Percentiles rank a stretch among this genome's conserved stretches.
phyloP scores from a whole-genome alignment of 2,797 vertebrate species.

The Neosalanx taihuensis region DNA sequence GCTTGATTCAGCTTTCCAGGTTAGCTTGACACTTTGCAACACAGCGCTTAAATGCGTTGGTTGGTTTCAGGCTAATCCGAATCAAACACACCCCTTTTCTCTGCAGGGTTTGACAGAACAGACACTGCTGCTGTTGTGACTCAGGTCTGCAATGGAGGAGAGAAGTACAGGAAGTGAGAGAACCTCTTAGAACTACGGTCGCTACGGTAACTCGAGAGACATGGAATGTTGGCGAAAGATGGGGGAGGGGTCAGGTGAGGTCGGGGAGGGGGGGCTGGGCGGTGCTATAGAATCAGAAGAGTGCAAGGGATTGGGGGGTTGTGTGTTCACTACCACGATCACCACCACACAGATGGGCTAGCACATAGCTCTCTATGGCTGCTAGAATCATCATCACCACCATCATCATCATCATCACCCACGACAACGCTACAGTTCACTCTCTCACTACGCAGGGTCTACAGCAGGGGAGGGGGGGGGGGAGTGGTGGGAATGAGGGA shows the following conservation, averaged over 20 bases:
- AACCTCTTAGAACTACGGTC: constrained; percentile 30
- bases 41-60: neutral
- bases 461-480: constrained; percentile 5
- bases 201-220: constrained; percentile 69
- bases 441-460: constrained; percentile 36
- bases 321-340: neutral
- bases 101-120: neutral
- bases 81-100: neutral
- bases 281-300: neutral
- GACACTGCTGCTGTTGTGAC: constrained; percentile 12
- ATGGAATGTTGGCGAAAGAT: constrained; percentile 78
- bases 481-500: constrained; percentile 4
- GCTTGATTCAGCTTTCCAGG: constrained; percentile 4
- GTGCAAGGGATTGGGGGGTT: neutral
- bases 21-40: neutral
- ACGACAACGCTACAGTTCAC: constrained; percentile 46
- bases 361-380: constrained; percentile 22
- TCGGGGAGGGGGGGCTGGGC: neutral
- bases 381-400: constrained; percentile 28
- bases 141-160: constrained; percentile 37
- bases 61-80: neutral
- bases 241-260: neutral
- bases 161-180: constrained; percentile 14
- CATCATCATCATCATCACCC: constrained; percentile 35
- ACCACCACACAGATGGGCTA: neutral